phyloP scores from a whole-genome alignment of 2,797 vertebrate species.

The Mionectes olivaceus region DNA sequence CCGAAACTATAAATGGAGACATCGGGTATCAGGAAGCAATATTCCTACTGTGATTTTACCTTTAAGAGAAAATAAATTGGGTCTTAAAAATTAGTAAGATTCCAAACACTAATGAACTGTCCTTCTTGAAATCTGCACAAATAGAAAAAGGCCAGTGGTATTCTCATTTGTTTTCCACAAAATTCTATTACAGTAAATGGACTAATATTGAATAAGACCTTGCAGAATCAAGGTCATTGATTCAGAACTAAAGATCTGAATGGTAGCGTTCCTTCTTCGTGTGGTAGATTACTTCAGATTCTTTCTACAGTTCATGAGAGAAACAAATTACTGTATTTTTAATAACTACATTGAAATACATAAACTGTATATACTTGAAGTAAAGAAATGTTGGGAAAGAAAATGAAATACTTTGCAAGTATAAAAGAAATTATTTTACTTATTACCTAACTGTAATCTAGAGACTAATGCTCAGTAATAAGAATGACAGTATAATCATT shows the following conservation, averaged over 20 bases:
- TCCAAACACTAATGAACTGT: background rate
- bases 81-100: background rate
- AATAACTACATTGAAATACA: fast-evolving
- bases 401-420: background rate
- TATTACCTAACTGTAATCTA: background rate
- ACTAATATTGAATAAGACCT: background rate
- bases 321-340: background rate
- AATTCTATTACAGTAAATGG: background rate
- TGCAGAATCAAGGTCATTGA: background rate
- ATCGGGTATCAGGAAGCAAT: background rate
- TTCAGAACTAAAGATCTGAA: background rate
- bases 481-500: background rate
- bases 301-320: background rate
- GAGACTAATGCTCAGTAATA: background rate
- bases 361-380: background rate
- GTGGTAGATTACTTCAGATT: background rate
- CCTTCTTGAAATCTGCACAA: background rate
- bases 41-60: background rate
- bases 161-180: background rate
- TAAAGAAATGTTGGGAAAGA: background rate
- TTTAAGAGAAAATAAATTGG: background rate
- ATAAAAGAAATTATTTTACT: background rate
- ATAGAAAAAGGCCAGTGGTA: background rate
- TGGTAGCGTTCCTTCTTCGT: background rate
- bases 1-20: background rate